These are phyloP conservation scores for Drosophila grimshawi DNA, from an alignment of 1,140 invertebrate species.

Conservation along the genomic window DNA sequence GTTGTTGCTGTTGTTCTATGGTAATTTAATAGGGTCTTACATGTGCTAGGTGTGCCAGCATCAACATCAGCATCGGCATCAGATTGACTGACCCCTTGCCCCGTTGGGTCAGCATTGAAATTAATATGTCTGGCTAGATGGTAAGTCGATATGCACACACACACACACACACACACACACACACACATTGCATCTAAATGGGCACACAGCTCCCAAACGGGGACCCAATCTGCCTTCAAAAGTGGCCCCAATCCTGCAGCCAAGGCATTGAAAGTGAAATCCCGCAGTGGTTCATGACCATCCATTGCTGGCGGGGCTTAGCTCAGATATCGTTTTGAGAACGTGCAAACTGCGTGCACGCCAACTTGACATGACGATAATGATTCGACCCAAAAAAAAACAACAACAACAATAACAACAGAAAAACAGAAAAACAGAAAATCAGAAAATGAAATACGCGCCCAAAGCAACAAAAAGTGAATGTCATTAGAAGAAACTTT, in stretches of 20 bases:
- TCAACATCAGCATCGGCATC: background rate
- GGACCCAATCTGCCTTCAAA: too few species aligned
- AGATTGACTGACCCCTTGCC: conserved; percentile 54
- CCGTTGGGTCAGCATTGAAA: conserved; percentile 41
- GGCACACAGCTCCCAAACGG: conserved; percentile 43
- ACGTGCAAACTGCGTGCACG: conserved; percentile 78
- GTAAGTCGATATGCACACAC: conserved; percentile 58
- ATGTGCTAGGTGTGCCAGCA: conserved; percentile 40
- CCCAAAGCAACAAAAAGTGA: conserved; percentile 69
- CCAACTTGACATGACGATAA: conserved; percentile 78
- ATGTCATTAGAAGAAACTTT: conserved; percentile 75
- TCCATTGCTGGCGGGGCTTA: conserved; percentile 58
- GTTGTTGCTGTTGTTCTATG: conserved; percentile 24
- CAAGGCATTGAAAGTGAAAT: conserved; percentile 80
- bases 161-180: too few species aligned
- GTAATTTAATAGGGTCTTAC: conserved; percentile 70
- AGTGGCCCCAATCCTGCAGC: conserved; percentile 62
- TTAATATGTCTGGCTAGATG: conserved; percentile 47
- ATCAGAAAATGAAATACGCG: conserved; percentile 32
- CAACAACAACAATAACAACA: too few species aligned
- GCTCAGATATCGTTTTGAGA: conserved; percentile 32
- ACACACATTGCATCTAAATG: conserved; percentile 3
- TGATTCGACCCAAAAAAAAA: conserved; percentile 75
- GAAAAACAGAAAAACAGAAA: conserved; percentile 13
- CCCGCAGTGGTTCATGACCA: conserved; percentile 50